Conservation (phyloP, 2,888 invertebrate species). For the Microplitis deprimator region DNA sequence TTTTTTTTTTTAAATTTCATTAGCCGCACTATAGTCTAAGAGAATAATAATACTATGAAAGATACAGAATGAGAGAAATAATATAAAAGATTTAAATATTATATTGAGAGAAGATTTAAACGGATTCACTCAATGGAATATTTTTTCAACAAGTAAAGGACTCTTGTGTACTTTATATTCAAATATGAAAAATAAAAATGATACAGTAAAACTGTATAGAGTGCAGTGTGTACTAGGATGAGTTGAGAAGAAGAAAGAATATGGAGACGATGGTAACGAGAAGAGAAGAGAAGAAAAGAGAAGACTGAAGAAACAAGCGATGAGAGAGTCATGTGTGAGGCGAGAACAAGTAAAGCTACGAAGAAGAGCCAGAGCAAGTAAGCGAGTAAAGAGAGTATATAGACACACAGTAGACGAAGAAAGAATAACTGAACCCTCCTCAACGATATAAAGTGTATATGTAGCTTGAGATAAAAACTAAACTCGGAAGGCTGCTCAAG, state of each 20-base stretch:
- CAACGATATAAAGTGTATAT: background rate
- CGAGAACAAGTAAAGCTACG: background rate
- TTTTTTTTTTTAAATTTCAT: background rate
- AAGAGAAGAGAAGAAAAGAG: constrained; percentile 11
- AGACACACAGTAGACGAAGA: background rate
- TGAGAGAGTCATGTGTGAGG: constrained; percentile 14
- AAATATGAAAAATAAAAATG: background rate
- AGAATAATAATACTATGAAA: background rate
- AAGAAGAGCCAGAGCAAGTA: background rate
- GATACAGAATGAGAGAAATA: background rate
- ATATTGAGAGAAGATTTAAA: background rate
- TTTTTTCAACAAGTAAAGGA: background rate
- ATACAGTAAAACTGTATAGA: background rate
- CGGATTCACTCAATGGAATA: background rate
- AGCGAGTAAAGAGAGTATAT: background rate
- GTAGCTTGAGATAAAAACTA: constrained; percentile 39
- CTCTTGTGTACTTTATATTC: background rate
- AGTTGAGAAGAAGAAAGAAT: background rate
- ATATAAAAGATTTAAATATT: background rate
- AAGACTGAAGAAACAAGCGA: constrained; percentile 25
- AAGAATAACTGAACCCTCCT: background rate
- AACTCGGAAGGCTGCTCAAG: constrained; percentile 22
- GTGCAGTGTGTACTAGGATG: background rate
- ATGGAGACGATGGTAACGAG: background rate
- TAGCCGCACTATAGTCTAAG: background rate